Evolutionary conservation across 2,888 invertebrate species (phyloP), one percentile per base, ranked within the genome.

Genomic region (Meta bourneti): DNA sequence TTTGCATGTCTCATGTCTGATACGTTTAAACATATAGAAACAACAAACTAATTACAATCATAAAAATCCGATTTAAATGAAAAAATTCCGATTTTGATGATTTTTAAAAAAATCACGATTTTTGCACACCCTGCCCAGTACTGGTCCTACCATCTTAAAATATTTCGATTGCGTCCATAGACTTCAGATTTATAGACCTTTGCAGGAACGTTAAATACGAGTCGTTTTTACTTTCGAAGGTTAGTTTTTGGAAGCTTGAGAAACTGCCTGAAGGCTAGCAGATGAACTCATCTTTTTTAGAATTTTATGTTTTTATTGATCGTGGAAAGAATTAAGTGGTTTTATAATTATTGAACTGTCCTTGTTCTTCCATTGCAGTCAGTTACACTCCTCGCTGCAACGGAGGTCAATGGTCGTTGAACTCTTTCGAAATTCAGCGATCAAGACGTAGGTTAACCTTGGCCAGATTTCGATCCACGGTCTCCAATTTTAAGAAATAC

Each of bases 321-420:
- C 70, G n/a, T n/a, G 19, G 70, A 70, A 16, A 16, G 70, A 70
- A n/a, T 19, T 19, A 16, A 7, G 16, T 70, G n/a, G 7, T 70
- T 6, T n/a, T n/a, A n/a, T 7, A 49, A 75, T 16, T 16, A 48
- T 49, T 7, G 75, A 48, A 75, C 16, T n/a, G 19, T n/a, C 8
- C 19, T 9, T 8, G 13, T 51, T n/a, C 8, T n/a, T 8, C 4
- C 77, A 51, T 52, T 51, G 19, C 8, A 51, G 9, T 9, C 16
- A 16, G n/a, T 51, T 51, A 77, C 51, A n/a, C 7, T 49, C 49
- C 77, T 20, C 19, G n/a, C 77, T 77, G n/a, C n/a, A 49, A 19
- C 16, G 7, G 19, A 74, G 74, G 74, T 8, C 34, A 74, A 13
- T 52, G 77, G 77, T 77, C 77, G 51, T 51, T 51, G 77, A 77